Conservation (phyloP, 2,113 vertebrate species). For the Struthidea cinerea region DNA sequence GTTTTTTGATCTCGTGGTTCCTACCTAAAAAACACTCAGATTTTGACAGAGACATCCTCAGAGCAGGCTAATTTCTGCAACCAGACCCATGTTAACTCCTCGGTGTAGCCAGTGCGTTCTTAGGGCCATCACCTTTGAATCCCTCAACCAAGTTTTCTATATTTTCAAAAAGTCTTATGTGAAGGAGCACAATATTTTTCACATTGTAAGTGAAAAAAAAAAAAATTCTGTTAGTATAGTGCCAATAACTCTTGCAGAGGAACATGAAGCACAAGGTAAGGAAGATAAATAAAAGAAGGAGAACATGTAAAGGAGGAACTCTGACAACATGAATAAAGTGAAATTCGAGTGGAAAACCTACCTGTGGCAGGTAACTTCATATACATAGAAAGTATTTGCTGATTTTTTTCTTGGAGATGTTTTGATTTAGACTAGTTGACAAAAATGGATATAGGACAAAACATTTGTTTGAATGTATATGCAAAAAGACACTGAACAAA, state of each 20-base stretch:
- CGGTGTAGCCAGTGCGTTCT: background rate
- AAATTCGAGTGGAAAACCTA: background rate
- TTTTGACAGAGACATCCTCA: background rate
- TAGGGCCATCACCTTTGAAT: background rate
- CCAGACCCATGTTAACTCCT: background rate
- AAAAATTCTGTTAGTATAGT: background rate
- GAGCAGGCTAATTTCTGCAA: background rate
- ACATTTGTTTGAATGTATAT: background rate
- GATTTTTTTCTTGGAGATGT: background rate
- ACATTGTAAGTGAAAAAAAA: background rate
- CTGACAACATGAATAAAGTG: background rate
- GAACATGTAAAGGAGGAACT: background rate
- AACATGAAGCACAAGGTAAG: background rate
- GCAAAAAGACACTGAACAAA: background rate
- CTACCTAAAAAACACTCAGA: background rate
- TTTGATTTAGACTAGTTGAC: background rate
- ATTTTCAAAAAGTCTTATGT: background rate
- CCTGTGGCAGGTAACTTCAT: background rate
- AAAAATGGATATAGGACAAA: background rate
- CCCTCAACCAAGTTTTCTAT: background rate
- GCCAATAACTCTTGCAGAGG: background rate
- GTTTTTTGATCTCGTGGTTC: background rate
- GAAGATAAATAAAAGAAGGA: background rate
- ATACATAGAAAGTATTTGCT: background rate
- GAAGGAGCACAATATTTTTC: background rate